These are phyloP conservation scores for Camarhynchus parvulus DNA, from an alignment of 2,113 vertebrate species.

Conservation along the genomic window DNA sequence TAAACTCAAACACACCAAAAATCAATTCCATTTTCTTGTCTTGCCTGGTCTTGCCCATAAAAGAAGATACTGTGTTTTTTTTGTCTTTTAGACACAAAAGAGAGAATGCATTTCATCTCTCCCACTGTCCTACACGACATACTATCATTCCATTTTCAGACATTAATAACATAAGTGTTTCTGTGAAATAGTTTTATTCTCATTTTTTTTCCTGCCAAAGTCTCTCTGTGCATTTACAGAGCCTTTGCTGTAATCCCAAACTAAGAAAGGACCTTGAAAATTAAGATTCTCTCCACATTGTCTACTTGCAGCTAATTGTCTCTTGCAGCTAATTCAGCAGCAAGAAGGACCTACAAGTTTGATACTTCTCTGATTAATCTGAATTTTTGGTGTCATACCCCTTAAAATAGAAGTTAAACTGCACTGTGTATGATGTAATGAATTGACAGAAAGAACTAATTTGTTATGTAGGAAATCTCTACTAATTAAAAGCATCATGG, in stretches of 20 bases:
- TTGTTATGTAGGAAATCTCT: not conserved
- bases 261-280: not conserved
- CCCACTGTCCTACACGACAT: not conserved
- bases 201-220: not conserved
- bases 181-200: not conserved
- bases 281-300: not conserved
- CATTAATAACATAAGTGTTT: not conserved
- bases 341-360: not conserved
- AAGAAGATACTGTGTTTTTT: not conserved
- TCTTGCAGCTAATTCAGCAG: not conserved
- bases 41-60: not conserved
- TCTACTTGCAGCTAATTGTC: not conserved
- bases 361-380: not conserved
- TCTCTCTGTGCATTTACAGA: not conserved
- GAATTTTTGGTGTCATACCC: not conserved
- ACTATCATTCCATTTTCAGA: not conserved
- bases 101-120: not conserved
- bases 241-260: not conserved
- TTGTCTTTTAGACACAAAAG: not conserved
- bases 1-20: not conserved
- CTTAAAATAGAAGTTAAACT: not conserved
- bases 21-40: not conserved
- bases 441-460: not conserved
- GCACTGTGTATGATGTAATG: not conserved
- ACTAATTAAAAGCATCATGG: not conserved